Conservation (phyloP, 2,888 invertebrate genomes). For the Lycocerus yunnanus region DNA sequence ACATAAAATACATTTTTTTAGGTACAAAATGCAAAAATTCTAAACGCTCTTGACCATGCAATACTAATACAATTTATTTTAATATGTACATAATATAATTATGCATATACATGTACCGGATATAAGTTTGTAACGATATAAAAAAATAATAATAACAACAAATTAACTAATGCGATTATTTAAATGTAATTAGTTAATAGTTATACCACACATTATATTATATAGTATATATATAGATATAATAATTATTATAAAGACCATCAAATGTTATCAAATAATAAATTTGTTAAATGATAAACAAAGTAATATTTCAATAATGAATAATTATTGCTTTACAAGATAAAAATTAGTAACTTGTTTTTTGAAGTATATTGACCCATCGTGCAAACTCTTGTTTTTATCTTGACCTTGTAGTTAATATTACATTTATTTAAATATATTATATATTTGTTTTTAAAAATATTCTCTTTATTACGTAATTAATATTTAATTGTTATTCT, state of each 20-base stretch:
- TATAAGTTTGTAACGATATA: no score
- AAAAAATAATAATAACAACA: background rate
- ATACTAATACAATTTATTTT: no score
- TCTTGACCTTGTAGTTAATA: slow-evolving; percentile 14
- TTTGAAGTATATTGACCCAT: slow-evolving; percentile 17
- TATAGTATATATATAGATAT: background rate
- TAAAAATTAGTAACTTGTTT: slow-evolving; percentile 10
- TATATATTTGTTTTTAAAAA: background rate
- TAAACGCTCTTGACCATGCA: no score
- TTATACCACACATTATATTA: background rate
- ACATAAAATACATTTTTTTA: no score
- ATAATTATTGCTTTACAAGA: slow-evolving; percentile 5
- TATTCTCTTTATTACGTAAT: background rate
- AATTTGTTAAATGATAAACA: background rate
- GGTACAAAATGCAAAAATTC: no score
- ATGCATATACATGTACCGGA: no score
- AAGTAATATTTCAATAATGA: slow-evolving; percentile 2
- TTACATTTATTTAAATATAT: background rate
- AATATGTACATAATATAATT: no score
- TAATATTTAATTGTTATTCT: background rate
- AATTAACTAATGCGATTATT: background rate
- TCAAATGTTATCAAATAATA: background rate
- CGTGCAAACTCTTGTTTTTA: slow-evolving; percentile 12
- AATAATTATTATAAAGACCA: background rate
- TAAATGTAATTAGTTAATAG: background rate